Evolutionary conservation across 2,797 vertebrate genomes (phyloP).

Genomic region (Artibeus jamaicensis): DNA sequence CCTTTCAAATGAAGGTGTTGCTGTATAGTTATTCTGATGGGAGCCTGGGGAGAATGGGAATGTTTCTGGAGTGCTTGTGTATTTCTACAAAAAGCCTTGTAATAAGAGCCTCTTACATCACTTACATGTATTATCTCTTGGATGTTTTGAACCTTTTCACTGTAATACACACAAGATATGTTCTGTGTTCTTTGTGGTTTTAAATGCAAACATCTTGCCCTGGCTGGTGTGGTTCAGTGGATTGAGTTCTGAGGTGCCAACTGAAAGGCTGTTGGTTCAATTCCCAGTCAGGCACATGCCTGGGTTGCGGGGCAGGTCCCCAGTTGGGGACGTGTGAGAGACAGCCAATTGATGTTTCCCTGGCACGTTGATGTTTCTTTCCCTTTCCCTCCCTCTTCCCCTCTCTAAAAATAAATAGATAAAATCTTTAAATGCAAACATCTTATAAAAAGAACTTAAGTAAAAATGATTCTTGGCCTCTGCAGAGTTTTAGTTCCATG

Average conservation of each 20-base stretch:
- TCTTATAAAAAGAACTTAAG: not conserved
- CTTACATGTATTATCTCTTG: not conserved
- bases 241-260: not conserved
- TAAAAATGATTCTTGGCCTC: not conserved
- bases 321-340: not conserved
- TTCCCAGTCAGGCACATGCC: not conserved
- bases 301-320: not conserved
- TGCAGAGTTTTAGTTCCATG: not conserved
- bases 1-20: not conserved
- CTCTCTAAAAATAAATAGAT: not conserved
- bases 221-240: not conserved
- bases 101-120: not conserved
- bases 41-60: not conserved
- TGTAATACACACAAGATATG: not conserved
- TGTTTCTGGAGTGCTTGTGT: not conserved
- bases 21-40: not conserved
- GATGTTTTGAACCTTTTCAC: not conserved
- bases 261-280: not conserved
- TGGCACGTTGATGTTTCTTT: not conserved
- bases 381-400: not conserved
- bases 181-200: slow-evolving; percentile 19
- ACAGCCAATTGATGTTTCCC: not conserved
- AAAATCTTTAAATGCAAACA: slow-evolving; percentile 11
- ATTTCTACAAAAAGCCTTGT: not conserved
- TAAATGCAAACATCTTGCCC: not conserved